phyloP scores from a whole-genome alignment of 2,888 invertebrate species.

The Timema podura region DNA sequence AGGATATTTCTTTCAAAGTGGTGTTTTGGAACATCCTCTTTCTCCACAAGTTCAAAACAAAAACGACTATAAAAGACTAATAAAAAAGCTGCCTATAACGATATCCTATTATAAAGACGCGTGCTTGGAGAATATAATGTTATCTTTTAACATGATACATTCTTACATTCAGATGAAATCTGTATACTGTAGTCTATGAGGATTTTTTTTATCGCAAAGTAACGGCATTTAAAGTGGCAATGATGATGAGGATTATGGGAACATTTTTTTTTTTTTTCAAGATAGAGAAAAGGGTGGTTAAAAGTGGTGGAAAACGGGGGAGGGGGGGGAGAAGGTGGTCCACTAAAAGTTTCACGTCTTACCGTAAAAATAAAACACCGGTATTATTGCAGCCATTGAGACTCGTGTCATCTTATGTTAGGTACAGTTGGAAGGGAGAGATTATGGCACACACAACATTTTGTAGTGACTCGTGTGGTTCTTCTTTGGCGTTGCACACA shows the following conservation, averaged over 20 bases:
- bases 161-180: conserved; percentile 1
- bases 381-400: conserved; percentile 2
- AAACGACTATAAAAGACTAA: too few relatives aligned
- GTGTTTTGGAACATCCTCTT: too few relatives aligned
- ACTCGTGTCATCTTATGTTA: too few relatives aligned
- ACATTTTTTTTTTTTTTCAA: background rate
- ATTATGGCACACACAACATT: too few relatives aligned
- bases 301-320: conserved; percentile 9
- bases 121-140: too few relatives aligned
- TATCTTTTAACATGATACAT: background rate
- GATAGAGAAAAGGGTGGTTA: conserved; percentile 15
- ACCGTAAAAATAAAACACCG: conserved; percentile 19
- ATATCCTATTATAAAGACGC: too few relatives aligned
- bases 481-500: too few relatives aligned
- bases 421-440: too few relatives aligned
- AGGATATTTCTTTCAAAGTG: too few relatives aligned
- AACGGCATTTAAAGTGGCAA: conserved; percentile 25
- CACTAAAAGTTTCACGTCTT: conserved; percentile 22
- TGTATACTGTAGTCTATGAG: conserved; percentile 7
- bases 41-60: too few relatives aligned
- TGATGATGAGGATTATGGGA: conserved; percentile 3
- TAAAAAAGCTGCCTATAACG: too few relatives aligned
- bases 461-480: too few relatives aligned
- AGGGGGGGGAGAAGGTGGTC: conserved; percentile 20
- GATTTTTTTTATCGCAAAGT: conserved; percentile 19